Conservation (phyloP, 2,888 invertebrate genomes). For the Malacosoma neustria region DNA sequence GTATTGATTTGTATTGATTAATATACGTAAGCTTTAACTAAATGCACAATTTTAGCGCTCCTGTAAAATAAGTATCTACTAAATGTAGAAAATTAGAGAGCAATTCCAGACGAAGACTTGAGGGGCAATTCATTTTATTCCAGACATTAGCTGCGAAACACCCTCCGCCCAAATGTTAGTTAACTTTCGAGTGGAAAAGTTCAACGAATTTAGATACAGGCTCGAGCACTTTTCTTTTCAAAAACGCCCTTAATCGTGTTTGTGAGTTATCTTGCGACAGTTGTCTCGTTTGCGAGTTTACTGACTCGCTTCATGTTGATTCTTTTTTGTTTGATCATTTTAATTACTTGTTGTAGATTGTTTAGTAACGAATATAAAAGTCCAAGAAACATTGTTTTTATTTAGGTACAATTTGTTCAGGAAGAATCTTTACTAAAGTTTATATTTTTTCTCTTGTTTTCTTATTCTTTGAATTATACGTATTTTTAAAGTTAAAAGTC, state of each 20-base stretch:
- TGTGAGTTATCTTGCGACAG: slow-evolving; percentile 1
- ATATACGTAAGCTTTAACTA: too few relatives aligned
- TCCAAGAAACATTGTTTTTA: too few relatives aligned
- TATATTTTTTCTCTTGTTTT: too few relatives aligned
- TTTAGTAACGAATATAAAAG: too few relatives aligned
- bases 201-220: not conserved
- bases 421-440: too few relatives aligned
- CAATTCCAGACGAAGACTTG: slow-evolving; percentile 34
- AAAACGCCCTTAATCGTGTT: not conserved
- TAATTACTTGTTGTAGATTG: slow-evolving; percentile 3
- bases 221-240: not conserved
- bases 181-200: slow-evolving; percentile 1
- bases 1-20: too few relatives aligned
- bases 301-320: not conserved
- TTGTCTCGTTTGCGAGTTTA: not conserved
- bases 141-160: slow-evolving; percentile 27
- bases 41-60: slow-evolving; percentile 31
- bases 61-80: slow-evolving; percentile 23
- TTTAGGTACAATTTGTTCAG: too few relatives aligned
- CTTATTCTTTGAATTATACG: too few relatives aligned
- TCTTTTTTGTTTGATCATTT: slow-evolving; percentile 1
- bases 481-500: too few relatives aligned
- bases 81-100: slow-evolving; percentile 39
- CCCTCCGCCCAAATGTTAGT: slow-evolving; percentile 3
- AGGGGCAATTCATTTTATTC: slow-evolving; percentile 40